Percentiles rank a stretch among this genome's conserved stretches.
Conservation (phyloP, 2,113 vertebrate genomes). For the Copsychus sechellarum region DNA sequence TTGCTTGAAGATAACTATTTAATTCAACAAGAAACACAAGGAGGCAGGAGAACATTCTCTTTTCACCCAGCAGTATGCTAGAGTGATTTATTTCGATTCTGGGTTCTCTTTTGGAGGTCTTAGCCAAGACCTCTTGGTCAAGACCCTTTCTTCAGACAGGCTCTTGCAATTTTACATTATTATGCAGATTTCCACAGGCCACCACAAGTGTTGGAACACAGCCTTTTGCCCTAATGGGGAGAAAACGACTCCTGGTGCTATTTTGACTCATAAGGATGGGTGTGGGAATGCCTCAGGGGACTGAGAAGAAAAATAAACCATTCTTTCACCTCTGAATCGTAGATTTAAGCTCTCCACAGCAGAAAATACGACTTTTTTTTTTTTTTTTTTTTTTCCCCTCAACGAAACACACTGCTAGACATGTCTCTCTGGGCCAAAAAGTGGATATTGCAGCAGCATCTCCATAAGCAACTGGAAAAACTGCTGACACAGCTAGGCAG, state of each 20-base stretch:
- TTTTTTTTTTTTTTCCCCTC: not conserved
- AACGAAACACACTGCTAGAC: not conserved
- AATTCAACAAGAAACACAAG: not conserved
- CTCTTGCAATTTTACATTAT: conserved; percentile 57
- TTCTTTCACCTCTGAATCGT: not conserved
- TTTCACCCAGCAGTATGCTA: not conserved
- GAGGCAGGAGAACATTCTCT: not conserved
- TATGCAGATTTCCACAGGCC: conserved; percentile 48
- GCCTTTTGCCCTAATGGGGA: not conserved
- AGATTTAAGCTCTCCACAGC: not conserved
- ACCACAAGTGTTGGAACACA: not conserved
- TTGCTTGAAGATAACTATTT: not conserved
- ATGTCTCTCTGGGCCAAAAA: not conserved
- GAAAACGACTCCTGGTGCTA: not conserved
- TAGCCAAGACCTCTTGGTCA: not conserved
- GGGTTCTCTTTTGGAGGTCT: not conserved
- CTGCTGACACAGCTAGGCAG: not conserved
- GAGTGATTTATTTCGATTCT: not conserved
- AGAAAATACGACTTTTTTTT: not conserved
- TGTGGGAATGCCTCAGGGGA: not conserved
- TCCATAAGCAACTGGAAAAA: not conserved
- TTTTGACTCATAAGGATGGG: not conserved
- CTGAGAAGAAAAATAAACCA: not conserved
- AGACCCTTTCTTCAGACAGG: not conserved
- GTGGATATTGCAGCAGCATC: not conserved